These are phyloP conservation scores for Dryoscopus gambensis DNA, from an alignment of 2,113 vertebrate genomes.

Conservation along the genomic window DNA sequence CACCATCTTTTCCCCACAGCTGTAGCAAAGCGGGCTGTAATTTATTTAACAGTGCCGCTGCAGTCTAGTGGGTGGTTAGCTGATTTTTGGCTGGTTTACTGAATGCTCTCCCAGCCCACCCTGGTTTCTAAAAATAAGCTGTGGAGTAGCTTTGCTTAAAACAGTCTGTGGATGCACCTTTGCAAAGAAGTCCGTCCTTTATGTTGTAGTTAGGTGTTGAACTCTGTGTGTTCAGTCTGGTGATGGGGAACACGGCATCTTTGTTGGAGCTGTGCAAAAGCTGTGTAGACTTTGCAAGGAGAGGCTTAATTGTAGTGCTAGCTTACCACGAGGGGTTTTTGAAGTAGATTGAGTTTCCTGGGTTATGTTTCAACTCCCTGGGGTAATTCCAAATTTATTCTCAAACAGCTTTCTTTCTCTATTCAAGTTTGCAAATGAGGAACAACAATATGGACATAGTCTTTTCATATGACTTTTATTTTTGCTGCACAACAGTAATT, in stretches of 20 bases:
- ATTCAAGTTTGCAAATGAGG: neutral
- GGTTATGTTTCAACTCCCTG: neutral
- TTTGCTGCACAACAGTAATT: neutral
- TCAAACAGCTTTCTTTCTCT: neutral
- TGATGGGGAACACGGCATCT: fast-evolving
- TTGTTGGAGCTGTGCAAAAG: neutral
- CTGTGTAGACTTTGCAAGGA: neutral
- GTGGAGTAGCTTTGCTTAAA: neutral
- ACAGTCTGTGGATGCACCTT: neutral
- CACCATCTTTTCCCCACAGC: neutral
- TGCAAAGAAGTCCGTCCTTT: neutral
- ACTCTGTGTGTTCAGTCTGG: neutral
- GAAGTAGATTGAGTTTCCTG: neutral
- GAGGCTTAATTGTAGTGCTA: neutral
- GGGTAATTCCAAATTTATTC: neutral
- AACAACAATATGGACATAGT: neutral
- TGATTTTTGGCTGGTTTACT: conserved; percentile 29
- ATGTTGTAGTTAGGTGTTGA: neutral
- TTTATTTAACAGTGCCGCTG: neutral
- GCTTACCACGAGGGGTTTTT: neutral
- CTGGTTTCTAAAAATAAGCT: neutral
- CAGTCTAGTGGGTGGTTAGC: conserved; percentile 30
- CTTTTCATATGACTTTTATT: neutral
- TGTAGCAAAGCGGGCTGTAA: neutral
- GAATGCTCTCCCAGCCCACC: conserved; percentile 9